Evolutionary conservation across 1,140 invertebrate genomes (phyloP).

Genomic region (Drosophila virilis): DNA sequence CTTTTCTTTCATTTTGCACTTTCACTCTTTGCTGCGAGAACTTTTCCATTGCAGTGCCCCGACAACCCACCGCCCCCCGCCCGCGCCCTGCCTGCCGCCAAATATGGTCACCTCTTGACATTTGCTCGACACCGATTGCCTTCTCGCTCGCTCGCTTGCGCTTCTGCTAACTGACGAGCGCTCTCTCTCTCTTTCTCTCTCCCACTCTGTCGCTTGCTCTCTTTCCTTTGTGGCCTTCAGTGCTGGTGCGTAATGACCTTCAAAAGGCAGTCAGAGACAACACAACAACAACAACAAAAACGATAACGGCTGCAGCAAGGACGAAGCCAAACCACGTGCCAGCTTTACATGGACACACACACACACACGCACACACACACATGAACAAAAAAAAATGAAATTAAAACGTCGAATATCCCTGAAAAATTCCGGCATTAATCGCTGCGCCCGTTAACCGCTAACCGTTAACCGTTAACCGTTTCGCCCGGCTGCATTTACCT

Average conservation of each 20-base stretch:
- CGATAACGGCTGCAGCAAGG: conserved; percentile 50
- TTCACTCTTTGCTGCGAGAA: conserved; percentile 14
- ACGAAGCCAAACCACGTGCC: conserved; percentile 52
- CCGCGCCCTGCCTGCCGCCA: conserved; percentile 18
- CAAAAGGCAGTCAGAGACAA: conserved; percentile 59
- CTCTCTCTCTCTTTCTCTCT: conserved; percentile 8
- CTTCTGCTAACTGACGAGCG: background rate
- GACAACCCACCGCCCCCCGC: background rate
- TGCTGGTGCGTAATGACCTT: conserved; percentile 72
- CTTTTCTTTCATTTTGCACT: conserved; percentile 13
- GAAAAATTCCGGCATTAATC: conserved; percentile 8
- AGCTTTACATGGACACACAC: conserved; percentile 38
- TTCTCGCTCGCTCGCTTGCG: background rate
- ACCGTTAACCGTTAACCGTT: conserved; percentile 6
- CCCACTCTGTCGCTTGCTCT: background rate
- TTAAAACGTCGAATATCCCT: background rate
- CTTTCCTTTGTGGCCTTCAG: conserved; percentile 36
- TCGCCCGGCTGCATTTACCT: conserved; percentile 28
- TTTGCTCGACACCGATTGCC: conserved; percentile 18
- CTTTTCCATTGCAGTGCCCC: conserved; percentile 9
- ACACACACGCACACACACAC: conserved; percentile 2
- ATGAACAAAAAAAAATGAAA: conserved; percentile 6
- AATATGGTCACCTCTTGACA: conserved; percentile 27
- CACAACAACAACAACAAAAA: conserved; percentile 35
- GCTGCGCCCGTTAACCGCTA: conserved; percentile 9